Evolutionary conservation across 2,888 invertebrate species (phyloP).

Genomic region (Eugnorisma glareosa): DNA sequence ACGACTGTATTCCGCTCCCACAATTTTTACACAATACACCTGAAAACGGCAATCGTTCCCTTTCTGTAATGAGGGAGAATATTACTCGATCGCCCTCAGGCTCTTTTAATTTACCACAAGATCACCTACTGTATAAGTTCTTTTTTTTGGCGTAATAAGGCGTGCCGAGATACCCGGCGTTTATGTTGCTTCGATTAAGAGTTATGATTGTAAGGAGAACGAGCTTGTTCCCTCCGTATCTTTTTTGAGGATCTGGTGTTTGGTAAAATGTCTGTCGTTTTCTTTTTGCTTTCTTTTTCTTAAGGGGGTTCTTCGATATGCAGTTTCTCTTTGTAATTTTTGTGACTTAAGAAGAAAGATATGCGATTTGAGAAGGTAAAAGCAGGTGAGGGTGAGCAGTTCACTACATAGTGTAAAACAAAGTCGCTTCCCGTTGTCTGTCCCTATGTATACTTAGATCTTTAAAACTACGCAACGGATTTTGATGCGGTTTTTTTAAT

Average conservation of each 20-base stretch:
- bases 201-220: constrained; percentile 55
- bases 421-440: no score
- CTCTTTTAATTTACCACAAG: constrained; percentile 89
- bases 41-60: constrained; percentile 82
- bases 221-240: constrained; percentile 35
- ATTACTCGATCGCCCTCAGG: constrained; percentile 88
- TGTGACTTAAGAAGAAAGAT: no score
- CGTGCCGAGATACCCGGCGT: constrained; percentile 46
- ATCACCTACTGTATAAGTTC: constrained; percentile 80
- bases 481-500: no score
- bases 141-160: constrained; percentile 74
- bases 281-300: neutral
- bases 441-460: no score
- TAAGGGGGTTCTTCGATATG: neutral
- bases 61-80: constrained; percentile 82
- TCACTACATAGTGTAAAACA: no score
- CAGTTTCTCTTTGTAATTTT: neutral
- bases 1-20: constrained; percentile 36
- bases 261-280: constrained; percentile 17
- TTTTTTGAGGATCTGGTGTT: constrained; percentile 41
- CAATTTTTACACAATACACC: constrained; percentile 77
- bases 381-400: no score
- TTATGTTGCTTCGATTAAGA: constrained; percentile 65
- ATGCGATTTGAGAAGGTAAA: neutral
- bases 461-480: no score